Evolutionary conservation across 2,113 vertebrate species (phyloP).

Genomic region (Macquaria ambigua): DNA sequence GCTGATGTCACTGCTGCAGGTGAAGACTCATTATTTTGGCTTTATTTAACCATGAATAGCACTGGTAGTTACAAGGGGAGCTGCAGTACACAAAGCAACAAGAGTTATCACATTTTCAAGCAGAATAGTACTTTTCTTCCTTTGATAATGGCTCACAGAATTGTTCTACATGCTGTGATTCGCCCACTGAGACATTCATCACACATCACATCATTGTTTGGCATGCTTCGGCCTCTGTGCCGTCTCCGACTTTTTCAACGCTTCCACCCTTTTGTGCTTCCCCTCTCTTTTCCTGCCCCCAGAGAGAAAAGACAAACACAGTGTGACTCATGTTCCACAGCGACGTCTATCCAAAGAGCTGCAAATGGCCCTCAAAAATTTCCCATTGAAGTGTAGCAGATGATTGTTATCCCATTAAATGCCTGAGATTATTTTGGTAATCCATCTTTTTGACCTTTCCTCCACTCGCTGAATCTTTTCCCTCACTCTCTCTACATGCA

Average conservation of each 20-base stretch:
- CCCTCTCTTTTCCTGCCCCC: slow-evolving; percentile 45
- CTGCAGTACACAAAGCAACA: background rate
- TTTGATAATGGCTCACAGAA: slow-evolving; percentile 2
- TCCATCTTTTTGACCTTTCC: slow-evolving; percentile 29
- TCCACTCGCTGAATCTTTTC: background rate
- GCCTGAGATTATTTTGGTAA: slow-evolving; percentile 35
- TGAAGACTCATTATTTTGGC: slow-evolving; percentile 33
- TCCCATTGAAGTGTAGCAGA: slow-evolving; percentile 40
- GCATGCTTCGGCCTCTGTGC: slow-evolving; percentile 20
- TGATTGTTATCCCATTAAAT: slow-evolving; percentile 47
- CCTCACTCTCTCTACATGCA: background rate
- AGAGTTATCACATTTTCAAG: background rate
- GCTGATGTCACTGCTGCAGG: slow-evolving; percentile 82
- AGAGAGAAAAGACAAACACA: slow-evolving; percentile 45
- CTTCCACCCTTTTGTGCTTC: slow-evolving; percentile 41
- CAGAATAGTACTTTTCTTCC: background rate
- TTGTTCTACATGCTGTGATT: slow-evolving; percentile 38
- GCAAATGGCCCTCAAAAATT: slow-evolving; percentile 7
- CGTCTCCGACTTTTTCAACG: background rate
- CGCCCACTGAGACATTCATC: slow-evolving; percentile 55
- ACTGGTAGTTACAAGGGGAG: background rate
- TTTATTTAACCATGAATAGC: background rate
- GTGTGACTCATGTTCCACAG: slow-evolving; percentile 56
- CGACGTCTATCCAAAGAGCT: background rate
- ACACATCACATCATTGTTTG: slow-evolving; percentile 59